A percentile compares a stretch with the other conserved stretches of the same genome.
phyloP scores from a whole-genome alignment of 2,113 vertebrate genomes.

The Saguinus imperator region DNA sequence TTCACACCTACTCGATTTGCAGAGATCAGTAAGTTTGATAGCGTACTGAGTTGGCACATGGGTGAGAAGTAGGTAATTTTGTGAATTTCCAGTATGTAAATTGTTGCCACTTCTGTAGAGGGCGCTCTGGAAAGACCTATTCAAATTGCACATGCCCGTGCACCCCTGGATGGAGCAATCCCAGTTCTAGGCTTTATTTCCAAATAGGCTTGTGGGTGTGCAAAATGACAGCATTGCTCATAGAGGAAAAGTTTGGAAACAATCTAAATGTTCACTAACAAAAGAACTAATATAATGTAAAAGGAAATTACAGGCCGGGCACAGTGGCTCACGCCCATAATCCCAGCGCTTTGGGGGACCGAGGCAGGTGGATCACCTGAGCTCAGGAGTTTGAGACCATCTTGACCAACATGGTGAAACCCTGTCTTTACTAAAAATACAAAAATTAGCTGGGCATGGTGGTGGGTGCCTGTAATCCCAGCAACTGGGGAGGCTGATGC shows the following conservation, averaged over 20 bases:
- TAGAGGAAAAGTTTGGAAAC: background rate
- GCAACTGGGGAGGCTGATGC: no score
- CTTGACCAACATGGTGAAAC: no score
- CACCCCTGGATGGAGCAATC: background rate
- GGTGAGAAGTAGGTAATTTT: background rate
- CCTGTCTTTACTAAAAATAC: no score
- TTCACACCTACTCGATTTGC: background rate
- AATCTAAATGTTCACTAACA: background rate
- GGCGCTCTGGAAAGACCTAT: background rate
- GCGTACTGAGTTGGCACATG: background rate
- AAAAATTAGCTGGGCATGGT: no score
- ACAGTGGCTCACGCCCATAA: background rate
- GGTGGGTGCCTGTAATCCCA: no score
- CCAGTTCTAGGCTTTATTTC: constrained; percentile 8
- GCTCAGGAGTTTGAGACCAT: no score
- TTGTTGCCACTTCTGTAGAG: background rate
- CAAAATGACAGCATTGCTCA: background rate
- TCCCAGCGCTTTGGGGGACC: no score
- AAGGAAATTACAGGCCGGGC: no score
- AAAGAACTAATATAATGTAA: background rate
- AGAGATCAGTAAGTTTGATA: background rate
- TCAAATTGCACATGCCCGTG: background rate
- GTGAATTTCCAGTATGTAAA: background rate
- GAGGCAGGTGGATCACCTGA: no score
- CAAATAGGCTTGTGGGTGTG: background rate